A percentile compares a stretch with the other conserved stretches of the same genome.
phyloP scores from a whole-genome alignment of 2,888 invertebrate genomes.

The Polyploca ridens region DNA sequence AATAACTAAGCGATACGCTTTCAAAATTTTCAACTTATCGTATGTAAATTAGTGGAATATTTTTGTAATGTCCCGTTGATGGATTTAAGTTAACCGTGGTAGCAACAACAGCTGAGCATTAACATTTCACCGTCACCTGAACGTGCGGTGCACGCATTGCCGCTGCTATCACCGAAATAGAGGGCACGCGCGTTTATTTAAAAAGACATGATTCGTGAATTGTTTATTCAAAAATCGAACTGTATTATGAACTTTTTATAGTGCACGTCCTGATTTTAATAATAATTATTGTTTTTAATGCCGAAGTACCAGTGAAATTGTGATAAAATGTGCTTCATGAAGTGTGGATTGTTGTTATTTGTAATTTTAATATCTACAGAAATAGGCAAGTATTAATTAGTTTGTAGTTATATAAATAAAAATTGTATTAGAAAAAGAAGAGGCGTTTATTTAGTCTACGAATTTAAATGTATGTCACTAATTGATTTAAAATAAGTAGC shows the following conservation, averaged over 20 bases:
- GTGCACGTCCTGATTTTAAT: not conserved
- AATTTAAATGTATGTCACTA: too few species aligned
- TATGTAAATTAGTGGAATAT: conserved; percentile 14
- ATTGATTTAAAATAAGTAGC: too few species aligned
- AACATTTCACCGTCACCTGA: not conserved
- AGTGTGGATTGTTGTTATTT: conserved; percentile 51
- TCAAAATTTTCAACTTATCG: conserved; percentile 5
- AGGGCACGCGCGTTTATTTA: not conserved
- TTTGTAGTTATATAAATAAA: too few species aligned
- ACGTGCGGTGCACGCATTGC: not conserved
- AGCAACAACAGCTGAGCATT: not conserved
- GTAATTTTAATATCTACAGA: conserved; percentile 43
- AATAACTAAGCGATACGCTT: too few species aligned
- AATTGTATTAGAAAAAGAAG: too few species aligned
- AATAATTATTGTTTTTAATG: not conserved
- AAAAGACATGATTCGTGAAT: not conserved
- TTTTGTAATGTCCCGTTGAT: conserved; percentile 23
- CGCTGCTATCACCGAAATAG: not conserved
- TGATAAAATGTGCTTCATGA: conserved; percentile 53
- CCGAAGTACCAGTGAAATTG: not conserved
- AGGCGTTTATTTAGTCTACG: too few species aligned
- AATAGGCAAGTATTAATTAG: conserved; percentile 47
- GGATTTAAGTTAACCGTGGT: conserved; percentile 18
- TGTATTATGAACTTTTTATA: not conserved
- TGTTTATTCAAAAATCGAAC: not conserved